Conservation (phyloP, 2,113 vertebrate genomes). For the Lepisosteus oculatus region DNA sequence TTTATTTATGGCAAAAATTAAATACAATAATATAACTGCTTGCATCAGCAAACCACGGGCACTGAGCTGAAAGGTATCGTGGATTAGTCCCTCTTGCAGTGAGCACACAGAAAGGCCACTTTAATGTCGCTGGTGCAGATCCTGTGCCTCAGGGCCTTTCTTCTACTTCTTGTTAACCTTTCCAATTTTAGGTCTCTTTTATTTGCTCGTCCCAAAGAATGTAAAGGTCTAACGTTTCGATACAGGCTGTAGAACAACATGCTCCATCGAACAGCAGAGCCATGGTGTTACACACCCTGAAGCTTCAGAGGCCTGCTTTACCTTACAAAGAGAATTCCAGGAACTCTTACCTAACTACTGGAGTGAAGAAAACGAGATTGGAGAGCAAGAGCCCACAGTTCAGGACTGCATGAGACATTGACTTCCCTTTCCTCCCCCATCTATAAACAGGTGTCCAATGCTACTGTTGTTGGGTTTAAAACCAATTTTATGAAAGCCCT, state of each 20-base stretch:
- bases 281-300: conserved; percentile 13
- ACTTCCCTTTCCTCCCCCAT: too few relatives aligned
- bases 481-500: too few relatives aligned
- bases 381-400: too few relatives aligned
- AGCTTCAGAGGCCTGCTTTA: background rate
- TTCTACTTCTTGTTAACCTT: conserved; percentile 29
- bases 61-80: background rate
- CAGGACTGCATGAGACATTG: too few relatives aligned
- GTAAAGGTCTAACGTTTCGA: conserved; percentile 32
- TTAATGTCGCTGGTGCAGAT: conserved; percentile 2
- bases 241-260: conserved; percentile 12
- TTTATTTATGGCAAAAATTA: too few relatives aligned
- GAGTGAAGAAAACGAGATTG: too few relatives aligned
- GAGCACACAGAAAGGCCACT: conserved; percentile 8
- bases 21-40: too few relatives aligned
- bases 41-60: too few relatives aligned
- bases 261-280: conserved; percentile 19
- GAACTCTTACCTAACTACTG: too few relatives aligned
- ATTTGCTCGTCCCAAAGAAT: conserved; percentile 28
- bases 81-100: conserved; percentile 22
- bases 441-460: too few relatives aligned
- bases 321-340: background rate
- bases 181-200: conserved; percentile 40
- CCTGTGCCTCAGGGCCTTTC: conserved; percentile 23
- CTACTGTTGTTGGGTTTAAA: too few relatives aligned